Percentiles rank a stretch among this genome's conserved stretches.
Evolutionary conservation across 2,113 vertebrate genomes (phyloP).

Genomic region (Nyctibius bracteatus): DNA sequence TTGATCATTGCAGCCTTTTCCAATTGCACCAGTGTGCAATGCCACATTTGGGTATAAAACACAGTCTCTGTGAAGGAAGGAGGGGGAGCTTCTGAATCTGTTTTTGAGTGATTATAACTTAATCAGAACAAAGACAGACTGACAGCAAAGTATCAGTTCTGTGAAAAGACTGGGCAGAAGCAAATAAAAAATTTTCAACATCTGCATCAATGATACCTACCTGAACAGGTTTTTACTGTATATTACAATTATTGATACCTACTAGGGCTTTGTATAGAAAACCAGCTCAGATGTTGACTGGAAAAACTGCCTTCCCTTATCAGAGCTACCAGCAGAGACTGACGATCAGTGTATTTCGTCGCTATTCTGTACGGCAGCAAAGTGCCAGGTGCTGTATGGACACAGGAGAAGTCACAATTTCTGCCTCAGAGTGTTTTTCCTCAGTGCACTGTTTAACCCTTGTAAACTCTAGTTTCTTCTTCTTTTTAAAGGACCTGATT

Average conservation of each 20-base stretch:
- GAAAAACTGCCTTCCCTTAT: neutral
- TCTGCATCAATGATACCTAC: neutral
- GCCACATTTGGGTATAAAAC: constrained; percentile 64
- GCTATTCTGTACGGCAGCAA: neutral
- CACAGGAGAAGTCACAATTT: neutral
- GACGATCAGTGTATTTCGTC: neutral
- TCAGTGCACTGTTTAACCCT: constrained; percentile 34
- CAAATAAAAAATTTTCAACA: constrained; percentile 8
- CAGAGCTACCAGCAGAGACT: neutral
- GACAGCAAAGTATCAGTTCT: constrained; percentile 1
- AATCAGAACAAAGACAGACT: constrained; percentile 38
- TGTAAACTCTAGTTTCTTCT: constrained; percentile 31
- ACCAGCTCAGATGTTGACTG: neutral
- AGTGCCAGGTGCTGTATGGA: neutral
- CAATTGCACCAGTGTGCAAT: constrained; percentile 27
- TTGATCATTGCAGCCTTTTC: constrained; percentile 71
- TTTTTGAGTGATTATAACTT: constrained; percentile 37
- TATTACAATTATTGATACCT: constrained; percentile 11
- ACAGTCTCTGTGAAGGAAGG: neutral
- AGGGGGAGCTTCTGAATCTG: constrained; percentile 33
- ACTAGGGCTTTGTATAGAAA: neutral
- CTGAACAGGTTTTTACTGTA: constrained; percentile 19
- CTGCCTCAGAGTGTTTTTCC: neutral
- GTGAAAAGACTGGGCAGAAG: constrained; percentile 15
- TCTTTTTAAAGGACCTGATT: constrained; percentile 38